Evolutionary conservation across 2,888 invertebrate genomes (phyloP).

Genomic region (Tipula confusa): DNA sequence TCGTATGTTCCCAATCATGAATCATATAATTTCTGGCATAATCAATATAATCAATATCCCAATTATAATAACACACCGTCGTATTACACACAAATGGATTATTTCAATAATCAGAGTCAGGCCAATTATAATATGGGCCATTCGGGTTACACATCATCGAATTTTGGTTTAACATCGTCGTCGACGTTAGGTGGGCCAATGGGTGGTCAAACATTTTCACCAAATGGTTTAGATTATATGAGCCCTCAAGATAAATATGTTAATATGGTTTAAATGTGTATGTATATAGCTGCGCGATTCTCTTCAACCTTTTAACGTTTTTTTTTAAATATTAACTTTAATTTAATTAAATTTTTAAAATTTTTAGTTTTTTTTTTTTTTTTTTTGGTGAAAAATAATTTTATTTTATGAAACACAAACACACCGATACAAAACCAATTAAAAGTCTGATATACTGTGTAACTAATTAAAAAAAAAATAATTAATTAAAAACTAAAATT

Average conservation of each 20-base stretch:
- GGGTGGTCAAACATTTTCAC: slow-evolving; percentile 49
- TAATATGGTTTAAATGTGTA: slow-evolving; percentile 52
- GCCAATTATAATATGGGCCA: slow-evolving; percentile 51
- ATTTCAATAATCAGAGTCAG: slow-evolving; percentile 50
- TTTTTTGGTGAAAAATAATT: neutral
- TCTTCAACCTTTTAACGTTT: neutral
- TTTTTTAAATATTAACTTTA: neutral
- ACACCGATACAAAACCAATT: neutral
- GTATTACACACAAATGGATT: slow-evolving; percentile 51
- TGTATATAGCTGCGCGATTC: slow-evolving; percentile 34
- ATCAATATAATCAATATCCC: slow-evolving; percentile 50
- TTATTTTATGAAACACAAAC: neutral
- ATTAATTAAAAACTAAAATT: neutral
- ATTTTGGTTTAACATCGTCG: slow-evolving; percentile 49
- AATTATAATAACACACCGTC: slow-evolving; percentile 50
- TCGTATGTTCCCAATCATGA: slow-evolving; percentile 49
- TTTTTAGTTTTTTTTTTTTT: neutral
- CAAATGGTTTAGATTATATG: slow-evolving; percentile 50
- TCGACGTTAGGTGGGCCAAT: slow-evolving; percentile 49
- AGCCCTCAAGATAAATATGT: slow-evolving; percentile 50
- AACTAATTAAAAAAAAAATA: neutral
- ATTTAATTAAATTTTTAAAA: neutral
- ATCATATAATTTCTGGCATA: slow-evolving; percentile 51
- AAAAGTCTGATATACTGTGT: neutral
- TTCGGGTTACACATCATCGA: slow-evolving; percentile 47